Conservation (phyloP, 2,797 vertebrate genomes). For the Melanotaenia pygmaea region DNA sequence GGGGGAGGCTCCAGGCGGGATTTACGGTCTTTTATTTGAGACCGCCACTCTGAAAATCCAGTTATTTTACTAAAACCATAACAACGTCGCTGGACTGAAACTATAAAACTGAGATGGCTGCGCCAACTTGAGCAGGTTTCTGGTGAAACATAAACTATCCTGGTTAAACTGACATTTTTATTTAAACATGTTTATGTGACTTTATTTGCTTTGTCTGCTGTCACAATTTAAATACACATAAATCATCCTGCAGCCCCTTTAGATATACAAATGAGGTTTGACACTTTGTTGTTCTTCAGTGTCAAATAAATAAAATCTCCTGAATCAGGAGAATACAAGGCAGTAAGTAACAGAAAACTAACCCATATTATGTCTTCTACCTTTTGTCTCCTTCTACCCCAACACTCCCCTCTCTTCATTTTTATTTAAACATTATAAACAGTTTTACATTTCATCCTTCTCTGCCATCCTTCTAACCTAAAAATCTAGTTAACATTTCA, state of each 20-base stretch:
- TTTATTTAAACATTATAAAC: conserved; percentile 5
- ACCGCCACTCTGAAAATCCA: conserved; percentile 63
- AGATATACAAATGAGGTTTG: conserved; percentile 14
- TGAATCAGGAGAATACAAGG: conserved; percentile 7
- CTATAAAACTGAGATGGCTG: conserved; percentile 56
- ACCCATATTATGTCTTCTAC: conserved; percentile 37
- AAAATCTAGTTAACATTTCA: conserved; percentile 12
- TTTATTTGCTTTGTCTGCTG: conserved; percentile 54
- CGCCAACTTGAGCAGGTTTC: conserved; percentile 53
- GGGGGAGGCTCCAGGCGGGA: conserved; percentile 34
- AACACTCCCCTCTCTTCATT: conserved; percentile 14
- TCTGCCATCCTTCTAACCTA: conserved; percentile 1
- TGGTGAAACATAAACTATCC: conserved; percentile 57
- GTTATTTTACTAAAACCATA: conserved; percentile 67
- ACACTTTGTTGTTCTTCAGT: conserved; percentile 24
- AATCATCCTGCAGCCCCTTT: conserved; percentile 14
- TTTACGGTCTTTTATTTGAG: conserved; percentile 57
- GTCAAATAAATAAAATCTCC: conserved; percentile 23
- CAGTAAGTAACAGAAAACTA: conserved; percentile 37
- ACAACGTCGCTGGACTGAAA: conserved; percentile 40
- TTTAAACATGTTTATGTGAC: conserved; percentile 63
- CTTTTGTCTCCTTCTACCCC: conserved; percentile 7
- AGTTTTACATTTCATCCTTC: conserved; percentile 28
- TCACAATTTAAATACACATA: conserved; percentile 41
- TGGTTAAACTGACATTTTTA: conserved; percentile 57